Conservation (phyloP, 2,888 invertebrate genomes). For the Syritta pipiens region DNA sequence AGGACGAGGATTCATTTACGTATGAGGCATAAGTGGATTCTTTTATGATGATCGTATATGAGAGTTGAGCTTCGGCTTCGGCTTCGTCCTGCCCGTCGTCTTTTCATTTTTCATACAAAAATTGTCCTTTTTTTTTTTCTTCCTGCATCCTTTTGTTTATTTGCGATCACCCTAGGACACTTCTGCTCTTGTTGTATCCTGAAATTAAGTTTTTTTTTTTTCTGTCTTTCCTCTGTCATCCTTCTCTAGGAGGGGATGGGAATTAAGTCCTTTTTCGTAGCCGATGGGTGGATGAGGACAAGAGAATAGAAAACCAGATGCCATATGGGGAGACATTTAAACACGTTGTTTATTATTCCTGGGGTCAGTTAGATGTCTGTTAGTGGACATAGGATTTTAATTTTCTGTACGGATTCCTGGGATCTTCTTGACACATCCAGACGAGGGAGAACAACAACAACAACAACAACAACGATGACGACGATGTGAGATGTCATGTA, state of each 20-base stretch:
- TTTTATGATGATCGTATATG: conserved; percentile 51
- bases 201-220: neutral
- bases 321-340: conserved; percentile 9
- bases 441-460: too few species aligned
- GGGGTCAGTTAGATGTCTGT: conserved; percentile 35
- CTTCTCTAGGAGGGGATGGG: neutral
- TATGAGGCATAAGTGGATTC: conserved; percentile 31
- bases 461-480: too few species aligned
- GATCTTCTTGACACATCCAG: conserved; percentile 19
- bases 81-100: conserved; percentile 17
- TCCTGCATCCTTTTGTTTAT: conserved; percentile 12
- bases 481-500: neutral
- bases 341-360: conserved; percentile 41
- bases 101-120: conserved; percentile 13
- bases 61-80: neutral
- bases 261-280: conserved; percentile 27
- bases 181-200: conserved; percentile 9
- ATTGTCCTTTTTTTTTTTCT: neutral
- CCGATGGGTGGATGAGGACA: neutral
- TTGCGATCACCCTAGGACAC: conserved; percentile 23
- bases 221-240: neutral
- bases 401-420: neutral
- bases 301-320: neutral
- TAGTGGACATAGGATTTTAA: conserved; percentile 19
- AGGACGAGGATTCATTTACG: conserved; percentile 12